phyloP scores from a whole-genome alignment of 2,797 vertebrate genomes.

The Zalophus californianus region DNA sequence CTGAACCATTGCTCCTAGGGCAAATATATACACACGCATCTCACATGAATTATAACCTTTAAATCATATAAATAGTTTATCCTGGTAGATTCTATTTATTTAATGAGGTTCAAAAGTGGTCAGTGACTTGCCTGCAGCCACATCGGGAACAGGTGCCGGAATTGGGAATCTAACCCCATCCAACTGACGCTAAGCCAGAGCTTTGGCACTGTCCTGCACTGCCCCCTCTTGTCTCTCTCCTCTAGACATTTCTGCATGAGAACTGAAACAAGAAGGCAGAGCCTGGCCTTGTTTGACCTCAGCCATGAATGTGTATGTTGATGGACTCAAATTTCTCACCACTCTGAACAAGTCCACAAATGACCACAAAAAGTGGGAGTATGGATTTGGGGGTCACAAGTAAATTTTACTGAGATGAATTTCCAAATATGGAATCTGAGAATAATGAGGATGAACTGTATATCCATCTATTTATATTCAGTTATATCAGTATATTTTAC shows the following conservation, averaged over 20 bases:
- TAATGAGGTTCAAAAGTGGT: not conserved
- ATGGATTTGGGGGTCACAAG: not conserved
- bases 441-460: not conserved
- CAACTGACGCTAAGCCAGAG: rapidly evolving
- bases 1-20: not conserved
- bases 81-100: not conserved
- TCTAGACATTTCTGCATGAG: not conserved
- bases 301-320: not conserved
- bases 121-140: not conserved
- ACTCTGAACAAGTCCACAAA: not conserved
- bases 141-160: not conserved
- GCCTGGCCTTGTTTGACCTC: not conserved
- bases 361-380: not conserved
- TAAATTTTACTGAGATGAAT: constrained; percentile 3
- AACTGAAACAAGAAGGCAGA: not conserved
- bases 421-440: not conserved
- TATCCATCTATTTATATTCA: not conserved
- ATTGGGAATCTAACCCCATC: not conserved
- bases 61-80: not conserved
- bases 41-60: not conserved
- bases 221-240: rapidly evolving
- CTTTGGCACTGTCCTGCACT: not conserved
- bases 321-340: not conserved
- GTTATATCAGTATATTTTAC: not conserved
- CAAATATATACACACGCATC: not conserved